Base-by-base conservation (phyloP, 2,113 vertebrate species). In the Cyprinodon brontotheroides region DNA sequence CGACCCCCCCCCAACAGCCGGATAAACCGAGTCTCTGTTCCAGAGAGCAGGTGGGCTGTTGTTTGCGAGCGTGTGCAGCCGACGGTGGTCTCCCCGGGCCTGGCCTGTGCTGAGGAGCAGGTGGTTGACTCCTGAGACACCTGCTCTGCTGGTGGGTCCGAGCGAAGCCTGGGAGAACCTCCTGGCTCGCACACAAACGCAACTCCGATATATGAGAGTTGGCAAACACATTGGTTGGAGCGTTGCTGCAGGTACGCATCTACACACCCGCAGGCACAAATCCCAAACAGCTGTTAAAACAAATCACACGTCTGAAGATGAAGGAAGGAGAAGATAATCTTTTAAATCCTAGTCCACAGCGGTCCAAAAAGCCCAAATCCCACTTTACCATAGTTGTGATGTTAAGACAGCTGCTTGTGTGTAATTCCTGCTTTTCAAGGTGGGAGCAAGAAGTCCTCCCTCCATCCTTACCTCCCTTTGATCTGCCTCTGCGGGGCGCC, bases 401-500 rank as follows among this genome's bases (percentile, higher is more conserved):
- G 62, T 67, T 38, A 12, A 20, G n/a, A 68, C 60, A 48, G 72
- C 62, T 62, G 62, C 37, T 29, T 71, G 64, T n/a, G 17, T 8
- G n/a, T 53, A 38, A 77, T 62, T 80, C 37, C 41, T 63, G 29
- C 48, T 57, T 75, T 84, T 84, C 39, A 50, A 61, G 70, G 53
- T 75, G 77, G 50, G 63, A 77, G 75, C 10, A 48, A 75, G 37
- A 45, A 68, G 70, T 71, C 53, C 41, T 66, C 70, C 59, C 43
- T 69, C n/a, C 63, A 67, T 78, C 50, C 87, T 87, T 69, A 98
- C 97, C 98, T 96, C 93, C 97, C 97, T 95, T 99, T 99, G 84
- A 99, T 95, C 91, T 98, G 98, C 86, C 97, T 99, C 96, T 97
- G 98, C 76, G 95, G 95, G 91, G 95, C 95, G 68, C 93, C 79